phyloP scores from a whole-genome alignment of 2,888 invertebrate species.

The Sinodicranocentrus sp. region DNA sequence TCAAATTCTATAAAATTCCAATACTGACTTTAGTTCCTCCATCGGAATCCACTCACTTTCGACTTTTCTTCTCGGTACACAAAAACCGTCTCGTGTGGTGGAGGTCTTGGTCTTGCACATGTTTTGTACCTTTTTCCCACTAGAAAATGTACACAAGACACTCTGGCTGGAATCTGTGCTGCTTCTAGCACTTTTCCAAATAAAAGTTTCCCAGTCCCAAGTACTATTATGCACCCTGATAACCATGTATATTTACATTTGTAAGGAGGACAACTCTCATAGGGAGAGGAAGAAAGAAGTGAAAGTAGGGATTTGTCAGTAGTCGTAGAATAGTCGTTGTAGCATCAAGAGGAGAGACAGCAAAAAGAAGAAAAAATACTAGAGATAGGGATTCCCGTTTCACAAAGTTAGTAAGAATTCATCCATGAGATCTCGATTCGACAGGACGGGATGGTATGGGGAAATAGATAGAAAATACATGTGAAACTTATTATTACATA shows the following conservation, averaged over 20 bases:
- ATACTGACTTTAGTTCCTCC: not conserved
- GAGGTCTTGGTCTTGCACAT: conserved; percentile 15
- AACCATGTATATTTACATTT: no score
- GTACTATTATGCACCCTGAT: no score
- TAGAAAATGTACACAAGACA: no score
- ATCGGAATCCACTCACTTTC: conserved; percentile 39
- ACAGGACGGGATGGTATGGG: conserved; percentile 53
- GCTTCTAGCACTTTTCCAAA: no score
- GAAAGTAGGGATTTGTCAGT: not conserved
- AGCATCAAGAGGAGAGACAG: not conserved
- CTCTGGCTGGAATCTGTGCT: no score
- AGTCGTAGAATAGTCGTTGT: conserved; percentile 1
- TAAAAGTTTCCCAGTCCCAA: no score
- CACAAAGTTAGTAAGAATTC: conserved; percentile 56
- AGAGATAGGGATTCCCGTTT: conserved; percentile 47
- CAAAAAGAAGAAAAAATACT: not conserved
- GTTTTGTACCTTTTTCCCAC: conserved; percentile 35
- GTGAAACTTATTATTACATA: conserved; percentile 55
- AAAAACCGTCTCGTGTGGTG: conserved; percentile 35
- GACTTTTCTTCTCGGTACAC: conserved; percentile 46
- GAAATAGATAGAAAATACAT: conserved; percentile 61
- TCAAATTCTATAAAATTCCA: conserved; percentile 27
- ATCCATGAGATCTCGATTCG: conserved; percentile 66
- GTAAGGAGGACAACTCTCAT: no score
- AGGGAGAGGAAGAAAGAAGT: not conserved